Evolutionary conservation across 2,888 invertebrate genomes (phyloP), one percentile per base, ranked within the genome.

Genomic region (Cheilosia pagana): DNA sequence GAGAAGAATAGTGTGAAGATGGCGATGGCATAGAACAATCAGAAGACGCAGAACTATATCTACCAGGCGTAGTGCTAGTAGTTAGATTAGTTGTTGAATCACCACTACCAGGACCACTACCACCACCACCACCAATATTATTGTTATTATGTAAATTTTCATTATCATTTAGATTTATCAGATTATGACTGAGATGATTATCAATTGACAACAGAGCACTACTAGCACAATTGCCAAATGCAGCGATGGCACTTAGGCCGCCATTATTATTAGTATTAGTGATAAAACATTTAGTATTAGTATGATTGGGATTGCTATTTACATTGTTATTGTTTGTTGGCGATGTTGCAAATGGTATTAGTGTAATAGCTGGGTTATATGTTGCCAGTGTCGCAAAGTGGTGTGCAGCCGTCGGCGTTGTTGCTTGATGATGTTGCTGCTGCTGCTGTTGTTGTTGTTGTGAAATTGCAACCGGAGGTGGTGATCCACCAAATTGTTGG

Each of bases 1-100:
- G 91, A 91, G 91, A 91, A 91, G 91, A 90, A 91, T 91, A 90
- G 91, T 92, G 91, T 91, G 90, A 91, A 90, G 90, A 90, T 91
- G 92, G 90, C 91, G 92, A 91, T 91, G 91, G 90, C 91, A 92
- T 91, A 92, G 88, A 92, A 89, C 91, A 92, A 90, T 91, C 91
- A 91, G 92, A 92, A 90, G 92, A 91, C 90, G 91, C 90, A 90
- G 91, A 91, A 90, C 91, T 91, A 90, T 90, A 91, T 88, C 90
- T 90, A 90, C 90, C 90, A 88, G 89, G 89, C 70, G 87, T 89
- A 88, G 88, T 88, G 89, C 88, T 88, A 87, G 81, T 87, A 87
- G 81, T 87, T 87, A 82, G 74, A 86, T 87, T 87, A 87, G 79
- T 86, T 87, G 87, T 77, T 71, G 87, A 86, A 86, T 82, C 87